Conservation (phyloP, 2,888 invertebrate genomes). For the Allygus modestus region DNA sequence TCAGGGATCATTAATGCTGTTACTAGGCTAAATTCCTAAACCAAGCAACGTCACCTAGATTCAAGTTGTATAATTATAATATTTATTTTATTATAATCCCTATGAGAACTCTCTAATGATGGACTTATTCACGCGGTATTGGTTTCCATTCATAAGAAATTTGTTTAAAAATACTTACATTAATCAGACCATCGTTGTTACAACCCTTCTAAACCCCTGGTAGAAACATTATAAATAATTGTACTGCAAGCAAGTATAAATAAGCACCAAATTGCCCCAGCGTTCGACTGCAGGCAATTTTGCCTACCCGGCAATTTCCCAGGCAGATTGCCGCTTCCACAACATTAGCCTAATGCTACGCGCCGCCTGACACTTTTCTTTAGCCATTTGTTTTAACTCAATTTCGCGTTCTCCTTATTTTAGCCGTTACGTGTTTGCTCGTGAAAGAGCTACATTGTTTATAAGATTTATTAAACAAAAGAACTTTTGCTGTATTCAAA, state of each 20-base stretch:
- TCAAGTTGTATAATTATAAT: too few relatives aligned
- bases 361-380: constrained; percentile 47
- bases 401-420: constrained; percentile 23
- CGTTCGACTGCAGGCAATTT: constrained; percentile 16
- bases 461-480: not conserved
- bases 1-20: too few relatives aligned
- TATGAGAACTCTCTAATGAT: too few relatives aligned
- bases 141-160: too few relatives aligned
- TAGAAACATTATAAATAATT: not conserved
- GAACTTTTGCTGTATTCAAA: too few relatives aligned
- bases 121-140: too few relatives aligned
- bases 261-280: not conserved
- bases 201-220: too few relatives aligned
- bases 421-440: not conserved
- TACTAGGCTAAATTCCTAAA: too few relatives aligned
- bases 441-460: not conserved
- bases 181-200: too few relatives aligned
- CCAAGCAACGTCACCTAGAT: too few relatives aligned
- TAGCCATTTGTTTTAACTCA: constrained; percentile 45
- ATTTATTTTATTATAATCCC: too few relatives aligned
- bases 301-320: constrained; percentile 19
- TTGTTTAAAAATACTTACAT: too few relatives aligned
- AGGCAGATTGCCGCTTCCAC: constrained; percentile 37
- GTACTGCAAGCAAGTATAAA: constrained; percentile 23
- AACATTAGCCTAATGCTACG: constrained; percentile 34